Percentiles rank a stretch among this genome's conserved stretches.
These are phyloP conservation scores for Limnephilus rhombicus DNA, from an alignment of 2,888 invertebrate genomes.

Conservation along the genomic window DNA sequence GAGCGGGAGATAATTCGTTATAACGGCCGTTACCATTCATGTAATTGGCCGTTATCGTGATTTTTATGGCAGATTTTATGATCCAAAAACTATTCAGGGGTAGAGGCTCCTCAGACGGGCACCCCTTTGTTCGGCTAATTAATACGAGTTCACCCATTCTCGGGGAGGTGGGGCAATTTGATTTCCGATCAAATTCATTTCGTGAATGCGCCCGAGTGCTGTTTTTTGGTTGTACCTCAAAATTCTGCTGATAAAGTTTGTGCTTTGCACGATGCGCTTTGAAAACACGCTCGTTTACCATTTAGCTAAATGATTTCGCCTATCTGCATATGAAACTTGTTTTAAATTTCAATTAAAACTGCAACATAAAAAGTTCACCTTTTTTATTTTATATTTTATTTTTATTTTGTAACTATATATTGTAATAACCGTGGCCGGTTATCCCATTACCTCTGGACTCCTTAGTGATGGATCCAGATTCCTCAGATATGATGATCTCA, in stretches of 20 bases:
- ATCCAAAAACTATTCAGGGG: slow-evolving; percentile 74
- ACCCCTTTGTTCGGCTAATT: slow-evolving; percentile 58
- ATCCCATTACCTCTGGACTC: no score
- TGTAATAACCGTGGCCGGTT: no score
- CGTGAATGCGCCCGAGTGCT: slow-evolving; percentile 22
- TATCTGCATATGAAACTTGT: neutral
- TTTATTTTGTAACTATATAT: no score
- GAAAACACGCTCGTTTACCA: neutral
- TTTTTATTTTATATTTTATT: no score
- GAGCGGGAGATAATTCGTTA: slow-evolving; percentile 78
- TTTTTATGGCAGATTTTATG: slow-evolving; percentile 78
- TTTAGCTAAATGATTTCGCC: neutral
- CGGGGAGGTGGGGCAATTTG: slow-evolving; percentile 58
- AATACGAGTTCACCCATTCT: slow-evolving; percentile 57
- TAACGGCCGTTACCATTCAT: slow-evolving; percentile 75
- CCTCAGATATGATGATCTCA: no score
- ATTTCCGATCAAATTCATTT: slow-evolving; percentile 50
- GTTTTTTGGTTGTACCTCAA: slow-evolving; percentile 1
- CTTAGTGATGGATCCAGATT: no score
- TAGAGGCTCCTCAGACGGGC: slow-evolving; percentile 3
- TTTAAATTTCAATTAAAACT: neutral
- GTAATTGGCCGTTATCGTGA: slow-evolving; percentile 78
- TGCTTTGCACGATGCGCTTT: neutral
- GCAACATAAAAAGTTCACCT: neutral
- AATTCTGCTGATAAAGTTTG: neutral